These are phyloP conservation scores for Tetropium fuscum DNA, from an alignment of 2,888 invertebrate genomes.

Conservation along the genomic window DNA sequence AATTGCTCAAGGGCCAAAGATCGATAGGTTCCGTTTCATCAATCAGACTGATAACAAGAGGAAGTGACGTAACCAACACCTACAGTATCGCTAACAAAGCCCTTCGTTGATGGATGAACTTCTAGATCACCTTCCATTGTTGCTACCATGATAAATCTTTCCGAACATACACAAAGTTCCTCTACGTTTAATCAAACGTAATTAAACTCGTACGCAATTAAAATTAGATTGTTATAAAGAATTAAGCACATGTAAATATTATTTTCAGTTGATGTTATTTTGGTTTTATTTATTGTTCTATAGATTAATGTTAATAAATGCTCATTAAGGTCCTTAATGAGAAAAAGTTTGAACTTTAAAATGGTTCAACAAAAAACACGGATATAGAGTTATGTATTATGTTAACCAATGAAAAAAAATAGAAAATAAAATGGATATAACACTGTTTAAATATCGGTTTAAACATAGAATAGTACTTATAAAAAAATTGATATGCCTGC, in stretches of 20 bases:
- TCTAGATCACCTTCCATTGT: conserved; percentile 43
- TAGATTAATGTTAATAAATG: too few species aligned
- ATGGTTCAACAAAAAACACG: too few species aligned
- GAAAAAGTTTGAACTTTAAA: too few species aligned
- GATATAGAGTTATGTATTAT: too few species aligned
- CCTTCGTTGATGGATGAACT: conserved; percentile 45
- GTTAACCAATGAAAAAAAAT: too few species aligned
- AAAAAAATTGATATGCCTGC: too few species aligned
- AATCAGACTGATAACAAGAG: conserved; percentile 57
- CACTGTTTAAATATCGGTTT: too few species aligned
- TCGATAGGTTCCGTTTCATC: conserved; percentile 48
- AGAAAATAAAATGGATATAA: too few species aligned
- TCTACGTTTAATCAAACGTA: conserved; percentile 7
- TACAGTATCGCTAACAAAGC: conserved; percentile 50
- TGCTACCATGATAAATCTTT: conserved; percentile 45
- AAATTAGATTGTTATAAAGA: background rate
- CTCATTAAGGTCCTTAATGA: too few species aligned
- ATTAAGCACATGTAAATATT: background rate
- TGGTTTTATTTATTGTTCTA: too few species aligned
- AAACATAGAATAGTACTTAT: too few species aligned
- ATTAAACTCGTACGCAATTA: conserved; percentile 15
- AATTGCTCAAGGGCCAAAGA: conserved; percentile 33
- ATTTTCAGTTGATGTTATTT: too few species aligned
- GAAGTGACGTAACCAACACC: conserved; percentile 55
- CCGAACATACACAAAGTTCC: conserved; percentile 25